Conservation (phyloP, 1,140 invertebrate genomes). For the Macrotrachela quadricornifera region DNA sequence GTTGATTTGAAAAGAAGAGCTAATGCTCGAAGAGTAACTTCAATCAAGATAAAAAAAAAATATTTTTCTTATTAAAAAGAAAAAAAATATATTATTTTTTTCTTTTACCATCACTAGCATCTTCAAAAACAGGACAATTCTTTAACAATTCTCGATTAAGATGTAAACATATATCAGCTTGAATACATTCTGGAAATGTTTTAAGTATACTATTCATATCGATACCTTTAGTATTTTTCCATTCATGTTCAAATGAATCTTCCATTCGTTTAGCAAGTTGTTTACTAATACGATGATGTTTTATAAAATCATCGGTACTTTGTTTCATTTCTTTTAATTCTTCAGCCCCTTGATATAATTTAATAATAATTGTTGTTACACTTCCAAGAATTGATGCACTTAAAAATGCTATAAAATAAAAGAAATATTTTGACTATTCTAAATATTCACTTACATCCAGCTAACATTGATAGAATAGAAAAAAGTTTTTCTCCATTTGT, state of each 20-base stretch:
- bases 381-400: slow-evolving; percentile 98
- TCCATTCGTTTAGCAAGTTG: slow-evolving; percentile 80
- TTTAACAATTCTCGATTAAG: slow-evolving; percentile 47
- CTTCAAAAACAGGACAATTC: slow-evolving; percentile 23
- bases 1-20: slow-evolving; percentile 25
- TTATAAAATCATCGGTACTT: slow-evolving; percentile 80
- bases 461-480: slow-evolving; percentile 36
- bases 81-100: too few species aligned
- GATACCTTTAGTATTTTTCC: slow-evolving; percentile 95
- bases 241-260: slow-evolving; percentile 95
- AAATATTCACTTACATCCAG: slow-evolving; percentile 25
- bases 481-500: slow-evolving; percentile 63
- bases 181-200: slow-evolving; percentile 86
- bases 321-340: slow-evolving; percentile 91
- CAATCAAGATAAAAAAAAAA: neutral
- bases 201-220: slow-evolving; percentile 89
- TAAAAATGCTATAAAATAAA: slow-evolving; percentile 58
- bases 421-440: neutral
- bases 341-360: slow-evolving; percentile 86
- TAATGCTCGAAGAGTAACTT: slow-evolving; percentile 20
- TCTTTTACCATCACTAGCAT: slow-evolving; percentile 18
- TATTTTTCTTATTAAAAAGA: neutral
- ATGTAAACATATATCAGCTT: slow-evolving; percentile 96
- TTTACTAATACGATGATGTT: slow-evolving; percentile 87
- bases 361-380: slow-evolving; percentile 91